Evolutionary conservation across 2,888 invertebrate species (phyloP).

Genomic region (Panzeria rudis): DNA sequence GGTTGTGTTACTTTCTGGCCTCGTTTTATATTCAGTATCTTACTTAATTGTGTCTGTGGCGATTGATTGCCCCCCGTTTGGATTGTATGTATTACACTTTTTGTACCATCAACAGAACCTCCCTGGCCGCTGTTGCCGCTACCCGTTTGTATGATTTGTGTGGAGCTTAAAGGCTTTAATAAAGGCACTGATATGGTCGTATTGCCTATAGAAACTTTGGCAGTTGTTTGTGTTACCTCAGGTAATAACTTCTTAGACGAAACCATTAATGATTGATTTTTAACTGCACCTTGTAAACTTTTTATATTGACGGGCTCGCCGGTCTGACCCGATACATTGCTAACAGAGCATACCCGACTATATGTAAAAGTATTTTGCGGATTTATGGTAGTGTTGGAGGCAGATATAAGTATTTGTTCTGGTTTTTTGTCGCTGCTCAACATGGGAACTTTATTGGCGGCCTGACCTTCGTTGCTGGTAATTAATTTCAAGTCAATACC

Average conservation of each 20-base stretch:
- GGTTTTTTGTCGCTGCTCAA: conserved; percentile 57
- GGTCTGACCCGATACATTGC: conserved; percentile 58
- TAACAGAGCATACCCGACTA: conserved; percentile 66
- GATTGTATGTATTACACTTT: conserved; percentile 67
- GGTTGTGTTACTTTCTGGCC: conserved; percentile 80
- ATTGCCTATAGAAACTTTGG: conserved; percentile 83
- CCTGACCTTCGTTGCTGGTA: conserved; percentile 50
- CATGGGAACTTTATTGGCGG: conserved; percentile 48
- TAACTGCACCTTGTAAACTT: conserved; percentile 72
- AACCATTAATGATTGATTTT: conserved; percentile 78
- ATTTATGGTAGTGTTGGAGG: conserved; percentile 55
- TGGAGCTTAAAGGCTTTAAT: conserved; percentile 80
- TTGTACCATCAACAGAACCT: conserved; percentile 54
- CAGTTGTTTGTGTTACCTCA: conserved; percentile 86
- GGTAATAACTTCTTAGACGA: conserved; percentile 79
- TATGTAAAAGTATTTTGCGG: conserved; percentile 69
- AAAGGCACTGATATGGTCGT: conserved; percentile 84
- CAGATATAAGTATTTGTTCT: conserved; percentile 66
- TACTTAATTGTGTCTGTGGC: conserved; percentile 76
- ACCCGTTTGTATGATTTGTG: conserved; percentile 76
- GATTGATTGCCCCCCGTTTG: conserved; percentile 65
- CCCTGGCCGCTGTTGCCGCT: conserved; percentile 64
- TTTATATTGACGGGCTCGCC: conserved; percentile 63
- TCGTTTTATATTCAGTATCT: conserved; percentile 78
- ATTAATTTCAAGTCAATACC: conserved; percentile 67